Conservation (phyloP, 2,888 invertebrate genomes). For the Hyles lineata region DNA sequence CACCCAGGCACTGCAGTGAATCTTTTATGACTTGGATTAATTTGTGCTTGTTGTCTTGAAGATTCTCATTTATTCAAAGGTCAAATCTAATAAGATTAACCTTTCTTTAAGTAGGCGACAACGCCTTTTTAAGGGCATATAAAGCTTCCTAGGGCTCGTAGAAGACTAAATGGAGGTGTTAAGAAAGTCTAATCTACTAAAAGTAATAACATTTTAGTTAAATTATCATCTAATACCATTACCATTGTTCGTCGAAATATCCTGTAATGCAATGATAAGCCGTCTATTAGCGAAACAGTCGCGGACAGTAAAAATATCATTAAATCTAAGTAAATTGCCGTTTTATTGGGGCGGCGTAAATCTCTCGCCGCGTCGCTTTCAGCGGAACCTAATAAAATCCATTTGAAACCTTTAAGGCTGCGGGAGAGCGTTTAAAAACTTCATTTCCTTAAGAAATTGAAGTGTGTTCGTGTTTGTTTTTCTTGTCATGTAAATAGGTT, state of each 20-base stretch:
- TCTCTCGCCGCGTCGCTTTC: constrained; percentile 38
- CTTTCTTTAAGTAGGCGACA: too few species aligned
- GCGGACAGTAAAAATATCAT: constrained; percentile 35
- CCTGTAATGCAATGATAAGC: constrained; percentile 7
- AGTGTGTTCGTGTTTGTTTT: background rate
- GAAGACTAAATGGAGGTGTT: too few species aligned
- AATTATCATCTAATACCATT: background rate
- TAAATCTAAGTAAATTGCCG: constrained; percentile 45
- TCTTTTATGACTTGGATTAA: too few species aligned
- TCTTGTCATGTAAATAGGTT: too few species aligned
- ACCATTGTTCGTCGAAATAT: background rate
- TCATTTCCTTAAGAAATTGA: constrained; percentile 13
- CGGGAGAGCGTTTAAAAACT: constrained; percentile 14
- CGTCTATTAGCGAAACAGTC: background rate
- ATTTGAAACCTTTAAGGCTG: constrained; percentile 31
- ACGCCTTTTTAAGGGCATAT: too few species aligned
- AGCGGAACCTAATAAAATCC: constrained; percentile 51
- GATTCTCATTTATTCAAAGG: too few species aligned
- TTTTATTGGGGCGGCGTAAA: constrained; percentile 54
- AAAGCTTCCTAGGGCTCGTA: too few species aligned
- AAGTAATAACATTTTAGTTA: too few species aligned
- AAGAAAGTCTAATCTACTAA: too few species aligned
- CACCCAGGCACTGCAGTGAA: too few species aligned
- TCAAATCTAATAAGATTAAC: too few species aligned
- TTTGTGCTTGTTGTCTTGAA: too few species aligned